phyloP scores from a whole-genome alignment of 2,888 invertebrate genomes.

The Tachystola acroxantha region DNA sequence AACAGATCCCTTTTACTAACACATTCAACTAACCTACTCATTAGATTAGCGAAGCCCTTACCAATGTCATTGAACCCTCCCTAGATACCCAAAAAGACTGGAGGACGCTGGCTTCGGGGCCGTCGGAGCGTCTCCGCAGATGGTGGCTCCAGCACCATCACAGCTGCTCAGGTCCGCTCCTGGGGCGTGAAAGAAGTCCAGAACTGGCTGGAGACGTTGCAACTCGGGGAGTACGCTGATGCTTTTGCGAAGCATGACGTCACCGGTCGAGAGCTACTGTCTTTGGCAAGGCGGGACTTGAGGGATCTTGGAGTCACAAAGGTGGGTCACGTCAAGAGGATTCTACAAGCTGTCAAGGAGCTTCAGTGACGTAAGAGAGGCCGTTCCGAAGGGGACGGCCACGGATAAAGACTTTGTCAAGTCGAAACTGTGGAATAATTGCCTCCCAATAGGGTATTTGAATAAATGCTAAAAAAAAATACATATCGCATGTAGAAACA shows the following conservation, averaged over 20 bases:
- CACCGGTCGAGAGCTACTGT: slow-evolving; percentile 91
- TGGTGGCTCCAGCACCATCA: slow-evolving; percentile 30
- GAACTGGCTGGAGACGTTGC: slow-evolving; percentile 92
- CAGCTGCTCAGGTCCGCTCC: slow-evolving; percentile 49
- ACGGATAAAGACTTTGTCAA: slow-evolving; percentile 9
- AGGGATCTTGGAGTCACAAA: slow-evolving; percentile 96
- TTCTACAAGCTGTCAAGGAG: slow-evolving; percentile 95
- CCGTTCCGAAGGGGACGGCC: slow-evolving; percentile 72
- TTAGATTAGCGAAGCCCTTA: slow-evolving; percentile 21
- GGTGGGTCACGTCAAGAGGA: slow-evolving; percentile 97
- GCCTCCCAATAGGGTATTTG: too few relatives aligned
- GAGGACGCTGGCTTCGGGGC: slow-evolving; percentile 58
- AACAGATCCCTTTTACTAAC: too few relatives aligned
- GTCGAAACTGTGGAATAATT: too few relatives aligned
- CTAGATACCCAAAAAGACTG: slow-evolving; percentile 62
- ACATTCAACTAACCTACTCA: too few relatives aligned
- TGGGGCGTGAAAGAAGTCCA: slow-evolving; percentile 96
- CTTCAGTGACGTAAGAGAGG: slow-evolving; percentile 70
- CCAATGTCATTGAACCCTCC: slow-evolving; percentile 19
- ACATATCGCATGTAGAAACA: too few relatives aligned
- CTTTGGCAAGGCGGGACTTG: slow-evolving; percentile 90
- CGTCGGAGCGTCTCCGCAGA: slow-evolving; percentile 58
- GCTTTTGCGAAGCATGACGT: slow-evolving; percentile 95
- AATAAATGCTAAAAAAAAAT: too few relatives aligned
- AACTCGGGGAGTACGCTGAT: slow-evolving; percentile 94